Base-by-base conservation (phyloP, 2,113 vertebrate genomes). In the Xiphias gladius region DNA sequence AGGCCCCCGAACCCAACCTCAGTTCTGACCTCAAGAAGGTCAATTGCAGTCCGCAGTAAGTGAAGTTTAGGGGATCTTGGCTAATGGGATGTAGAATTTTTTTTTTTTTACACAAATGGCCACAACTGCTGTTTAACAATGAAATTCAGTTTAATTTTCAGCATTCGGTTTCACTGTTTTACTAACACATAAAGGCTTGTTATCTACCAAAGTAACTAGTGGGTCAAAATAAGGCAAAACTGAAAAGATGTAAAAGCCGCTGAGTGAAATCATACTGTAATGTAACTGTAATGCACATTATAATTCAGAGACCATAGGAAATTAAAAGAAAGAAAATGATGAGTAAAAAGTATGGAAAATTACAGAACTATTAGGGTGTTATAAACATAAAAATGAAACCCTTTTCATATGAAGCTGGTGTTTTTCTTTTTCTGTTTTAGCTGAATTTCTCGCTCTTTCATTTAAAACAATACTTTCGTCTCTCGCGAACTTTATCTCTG, bases 41-140 rank as follows among this genome's bases (percentile, higher is more conserved):
- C 91, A 99, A 99, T 94, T 99, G 98, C 92, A 98, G 96, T 90
- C 96, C 97, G 37, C 96, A 99, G 98, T 99, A 95, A 95, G 97
- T 85, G 0, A 8, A 2, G 19, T 30, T 16, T 9, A 11, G 46
- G 2, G 35, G n/a, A n/a, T n/a, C n/a, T n/a, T n/a, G n/a, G 32
- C 32, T 35, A 35, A 35, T 35, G 32, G 32, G n/a, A n/a, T n/a
- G n/a, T n/a, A n/a, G n/a, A n/a, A 35, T 35, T 35, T 35, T 4
- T 3, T 6, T 35, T 6, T 35, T 35, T 35, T 35, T 35, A 3
- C 32, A 35, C 32, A 35, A 35, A 35, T 35, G 32, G 35, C 19
- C 8, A 19, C 17, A 48, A 19, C 4, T 48, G 46, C 46, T 0
- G 20, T 52, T 48, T 19, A 48, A 35, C n/a, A n/a, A n/a, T n/a